phyloP scores from a whole-genome alignment of 2,888 invertebrate species.

The Globia sparganii region DNA sequence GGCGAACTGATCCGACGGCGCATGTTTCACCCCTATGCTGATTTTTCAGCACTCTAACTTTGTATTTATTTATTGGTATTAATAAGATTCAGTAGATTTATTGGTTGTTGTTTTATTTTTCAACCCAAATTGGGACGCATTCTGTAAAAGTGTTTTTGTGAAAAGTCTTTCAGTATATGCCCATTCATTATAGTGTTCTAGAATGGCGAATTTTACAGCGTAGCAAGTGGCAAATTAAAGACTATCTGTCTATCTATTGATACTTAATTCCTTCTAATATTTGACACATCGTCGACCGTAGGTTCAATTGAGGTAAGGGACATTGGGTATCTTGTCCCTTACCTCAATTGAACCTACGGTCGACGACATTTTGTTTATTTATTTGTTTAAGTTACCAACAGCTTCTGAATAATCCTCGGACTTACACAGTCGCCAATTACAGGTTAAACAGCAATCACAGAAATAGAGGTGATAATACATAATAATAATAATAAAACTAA shows the following conservation, averaged over 20 bases:
- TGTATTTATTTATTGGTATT: conserved; percentile 58
- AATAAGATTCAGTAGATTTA: conserved; percentile 45
- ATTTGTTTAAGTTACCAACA: too few relatives aligned
- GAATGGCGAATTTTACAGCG: neutral
- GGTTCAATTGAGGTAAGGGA: too few relatives aligned
- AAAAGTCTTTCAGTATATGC: neutral
- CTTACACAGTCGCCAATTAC: too few relatives aligned
- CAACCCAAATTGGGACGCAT: neutral
- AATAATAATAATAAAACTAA: too few relatives aligned
- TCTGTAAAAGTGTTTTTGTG: neutral
- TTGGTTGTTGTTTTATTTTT: conserved; percentile 17
- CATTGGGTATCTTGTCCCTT: too few relatives aligned
- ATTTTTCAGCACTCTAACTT: conserved; percentile 53
- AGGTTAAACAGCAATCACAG: too few relatives aligned
- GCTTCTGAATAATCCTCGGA: too few relatives aligned
- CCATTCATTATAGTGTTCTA: neutral
- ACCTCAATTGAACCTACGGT: too few relatives aligned
- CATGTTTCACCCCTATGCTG: conserved; percentile 68
- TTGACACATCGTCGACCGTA: too few relatives aligned
- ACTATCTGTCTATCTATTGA: neutral
- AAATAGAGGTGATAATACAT: too few relatives aligned
- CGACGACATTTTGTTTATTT: conserved; percentile 7
- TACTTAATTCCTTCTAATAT: neutral
- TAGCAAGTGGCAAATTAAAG: neutral
- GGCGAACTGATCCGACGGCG: conserved; percentile 80